These are phyloP conservation scores for Neosilurus hyrtlii DNA, from an alignment of 2,797 vertebrate genomes.

Conservation along the genomic window DNA sequence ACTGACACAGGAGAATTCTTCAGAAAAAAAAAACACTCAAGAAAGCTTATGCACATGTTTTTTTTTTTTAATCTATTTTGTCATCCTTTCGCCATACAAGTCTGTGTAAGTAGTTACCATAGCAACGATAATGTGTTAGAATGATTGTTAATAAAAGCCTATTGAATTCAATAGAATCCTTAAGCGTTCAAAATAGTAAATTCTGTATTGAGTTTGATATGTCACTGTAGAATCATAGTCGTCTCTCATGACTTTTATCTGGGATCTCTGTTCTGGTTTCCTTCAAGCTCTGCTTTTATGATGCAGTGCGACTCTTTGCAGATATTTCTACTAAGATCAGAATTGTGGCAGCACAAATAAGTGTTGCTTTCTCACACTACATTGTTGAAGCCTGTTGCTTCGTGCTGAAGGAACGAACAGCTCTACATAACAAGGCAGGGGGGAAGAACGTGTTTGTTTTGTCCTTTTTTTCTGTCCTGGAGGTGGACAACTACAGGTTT, in stretches of 20 bases:
- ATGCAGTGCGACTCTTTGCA: conserved; percentile 1
- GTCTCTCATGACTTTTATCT: background rate
- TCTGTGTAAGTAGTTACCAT: background rate
- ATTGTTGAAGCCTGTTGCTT: conserved; percentile 30
- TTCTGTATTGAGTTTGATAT: background rate
- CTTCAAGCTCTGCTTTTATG: conserved; percentile 18
- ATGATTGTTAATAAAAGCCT: background rate
- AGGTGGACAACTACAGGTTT: conserved; percentile 4
- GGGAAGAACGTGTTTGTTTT: conserved; percentile 6
- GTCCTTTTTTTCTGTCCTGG: conserved; percentile 21
- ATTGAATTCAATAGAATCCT: background rate
- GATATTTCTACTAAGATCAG: conserved; percentile 5
- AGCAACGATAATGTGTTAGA: background rate
- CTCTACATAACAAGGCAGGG: background rate
- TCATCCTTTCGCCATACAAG: background rate
- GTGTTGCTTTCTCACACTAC: conserved; percentile 38
- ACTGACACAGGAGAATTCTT: background rate
- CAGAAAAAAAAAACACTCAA: background rate
- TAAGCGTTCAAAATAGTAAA: background rate
- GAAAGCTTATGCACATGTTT: background rate
- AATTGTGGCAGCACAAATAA: conserved; percentile 6
- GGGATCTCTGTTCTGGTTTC: conserved; percentile 15
- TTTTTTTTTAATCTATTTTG: background rate
- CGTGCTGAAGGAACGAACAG: conserved; percentile 1
- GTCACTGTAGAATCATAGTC: background rate